A percentile compares a stretch with the other conserved stretches of the same genome.
Conservation (phyloP, 2,888 invertebrate species). For the Pediacus dermestoides region DNA sequence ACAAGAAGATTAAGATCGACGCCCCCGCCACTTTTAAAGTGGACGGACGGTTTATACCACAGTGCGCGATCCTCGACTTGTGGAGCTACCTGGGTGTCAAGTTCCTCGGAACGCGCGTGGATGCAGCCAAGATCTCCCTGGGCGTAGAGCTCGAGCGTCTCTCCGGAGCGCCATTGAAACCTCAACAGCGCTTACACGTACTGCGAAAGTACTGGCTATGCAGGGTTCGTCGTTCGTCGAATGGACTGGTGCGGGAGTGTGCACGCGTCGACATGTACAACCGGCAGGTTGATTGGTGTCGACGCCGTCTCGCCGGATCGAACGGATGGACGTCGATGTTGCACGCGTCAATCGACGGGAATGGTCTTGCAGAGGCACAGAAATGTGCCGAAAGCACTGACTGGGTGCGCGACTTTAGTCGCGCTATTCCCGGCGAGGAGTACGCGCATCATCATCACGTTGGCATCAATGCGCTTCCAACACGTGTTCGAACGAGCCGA, state of each 20-base stretch:
- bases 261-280: conserved; percentile 4
- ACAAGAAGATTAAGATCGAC: neutral
- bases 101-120: conserved; percentile 3
- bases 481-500: conserved; percentile 9
- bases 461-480: conserved; percentile 16
- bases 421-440: too few species aligned
- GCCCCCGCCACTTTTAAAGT: too few species aligned
- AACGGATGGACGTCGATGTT: too few species aligned
- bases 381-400: too few species aligned
- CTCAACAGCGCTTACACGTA: conserved; percentile 9
- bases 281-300: neutral
- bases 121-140: neutral
- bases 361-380: too few species aligned
- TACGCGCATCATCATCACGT: too few species aligned
- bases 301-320: neutral
- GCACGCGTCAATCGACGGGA: too few species aligned
- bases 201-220: neutral
- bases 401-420: too few species aligned
- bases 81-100: conserved; percentile 7
- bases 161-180: conserved; percentile 7
- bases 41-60: too few species aligned
- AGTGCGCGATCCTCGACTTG: too few species aligned
- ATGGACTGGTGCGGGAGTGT: neutral
- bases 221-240: neutral
- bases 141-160: conserved; percentile 4